phyloP scores from a whole-genome alignment of 2,888 invertebrate species.

The Leptopterna dolabrata region DNA sequence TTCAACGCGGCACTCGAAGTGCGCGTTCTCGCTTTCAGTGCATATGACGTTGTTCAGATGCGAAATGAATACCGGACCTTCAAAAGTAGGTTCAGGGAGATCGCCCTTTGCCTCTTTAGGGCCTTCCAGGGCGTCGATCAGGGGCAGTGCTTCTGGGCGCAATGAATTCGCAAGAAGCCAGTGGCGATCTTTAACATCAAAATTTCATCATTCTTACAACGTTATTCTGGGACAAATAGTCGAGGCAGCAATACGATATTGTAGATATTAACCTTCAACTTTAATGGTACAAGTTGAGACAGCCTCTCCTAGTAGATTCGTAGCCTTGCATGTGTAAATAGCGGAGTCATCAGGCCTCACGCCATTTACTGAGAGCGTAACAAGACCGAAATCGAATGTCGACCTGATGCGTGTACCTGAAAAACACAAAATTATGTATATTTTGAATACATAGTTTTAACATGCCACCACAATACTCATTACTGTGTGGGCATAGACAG shows the following conservation, averaged over 20 bases:
- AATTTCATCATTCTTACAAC: not conserved
- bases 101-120: slow-evolving; percentile 77
- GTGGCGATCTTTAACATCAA: slow-evolving; percentile 74
- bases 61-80: slow-evolving; percentile 88
- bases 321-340: slow-evolving; percentile 94
- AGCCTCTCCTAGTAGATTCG: slow-evolving; percentile 92
- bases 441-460: too few relatives aligned
- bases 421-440: slow-evolving; percentile 65
- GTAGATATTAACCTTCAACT: slow-evolving; percentile 71
- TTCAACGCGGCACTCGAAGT: slow-evolving; percentile 92
- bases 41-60: slow-evolving; percentile 92
- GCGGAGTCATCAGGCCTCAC: slow-evolving; percentile 92
- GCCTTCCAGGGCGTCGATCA: slow-evolving; percentile 87
- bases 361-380: slow-evolving; percentile 89
- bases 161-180: slow-evolving; percentile 89
- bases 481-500: too few relatives aligned
- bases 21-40: slow-evolving; percentile 86
- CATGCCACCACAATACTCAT: too few relatives aligned
- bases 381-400: slow-evolving; percentile 96
- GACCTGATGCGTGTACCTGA: slow-evolving; percentile 81
- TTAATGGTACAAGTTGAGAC: slow-evolving; percentile 91
- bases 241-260: too few relatives aligned
- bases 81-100: slow-evolving; percentile 81
- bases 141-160: slow-evolving; percentile 89
- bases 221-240: too few relatives aligned